Conservation (phyloP, 1,140 invertebrate genomes). For the Oreohelix idahoensis region DNA sequence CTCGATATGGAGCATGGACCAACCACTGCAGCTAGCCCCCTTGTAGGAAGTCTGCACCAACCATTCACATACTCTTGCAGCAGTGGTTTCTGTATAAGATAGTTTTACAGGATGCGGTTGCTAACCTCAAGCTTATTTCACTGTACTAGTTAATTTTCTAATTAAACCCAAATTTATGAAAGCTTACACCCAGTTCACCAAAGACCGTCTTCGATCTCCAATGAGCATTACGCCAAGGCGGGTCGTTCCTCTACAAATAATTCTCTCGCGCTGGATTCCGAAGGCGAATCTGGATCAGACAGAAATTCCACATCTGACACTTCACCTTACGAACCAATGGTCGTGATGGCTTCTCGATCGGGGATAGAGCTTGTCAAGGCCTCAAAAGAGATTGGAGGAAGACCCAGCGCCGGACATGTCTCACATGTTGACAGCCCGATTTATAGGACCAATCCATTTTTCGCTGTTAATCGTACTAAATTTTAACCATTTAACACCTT, state of each 20-base stretch:
- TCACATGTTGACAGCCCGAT: slow-evolving; percentile 35
- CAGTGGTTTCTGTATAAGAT: too few relatives aligned
- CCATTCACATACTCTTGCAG: too few relatives aligned
- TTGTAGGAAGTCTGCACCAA: too few relatives aligned
- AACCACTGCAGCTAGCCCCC: too few relatives aligned
- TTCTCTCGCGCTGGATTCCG: not conserved
- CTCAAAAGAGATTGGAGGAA: not conserved
- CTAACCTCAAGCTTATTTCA: too few relatives aligned
- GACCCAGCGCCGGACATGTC: not conserved
- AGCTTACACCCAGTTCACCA: not conserved
- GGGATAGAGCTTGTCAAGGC: not conserved
- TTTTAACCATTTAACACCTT: not conserved
- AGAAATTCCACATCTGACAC: not conserved
- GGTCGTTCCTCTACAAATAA: not conserved
- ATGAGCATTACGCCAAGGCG: not conserved
- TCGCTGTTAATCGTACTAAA: slow-evolving; percentile 15
- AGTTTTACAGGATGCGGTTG: too few relatives aligned
- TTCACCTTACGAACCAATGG: slow-evolving; percentile 26
- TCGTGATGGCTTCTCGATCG: not conserved
- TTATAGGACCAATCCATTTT: slow-evolving; percentile 2
- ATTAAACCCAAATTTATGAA: slow-evolving; percentile 10
- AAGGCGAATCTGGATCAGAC: slow-evolving; percentile 12
- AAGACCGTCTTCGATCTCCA: not conserved
- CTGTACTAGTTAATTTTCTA: too few relatives aligned
- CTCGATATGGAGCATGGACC: too few relatives aligned